Evolutionary conservation across 30 jellyfish, hydroid and myxozoan species (phyloP), one percentile per base, ranked within the genome.

Genomic region (Hydractinia echinata): DNA sequence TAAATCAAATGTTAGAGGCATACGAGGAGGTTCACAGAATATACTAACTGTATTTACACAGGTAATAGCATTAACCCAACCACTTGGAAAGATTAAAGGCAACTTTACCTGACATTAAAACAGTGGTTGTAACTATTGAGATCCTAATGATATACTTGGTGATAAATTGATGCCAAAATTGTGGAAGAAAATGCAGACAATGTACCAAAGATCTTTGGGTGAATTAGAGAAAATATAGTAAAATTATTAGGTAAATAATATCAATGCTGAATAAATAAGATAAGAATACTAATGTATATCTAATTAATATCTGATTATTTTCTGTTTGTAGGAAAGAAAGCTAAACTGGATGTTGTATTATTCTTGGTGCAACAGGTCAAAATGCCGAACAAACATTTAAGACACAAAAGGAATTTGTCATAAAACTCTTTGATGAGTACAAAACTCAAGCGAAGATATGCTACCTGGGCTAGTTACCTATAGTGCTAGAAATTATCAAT

Each of bases 391-490:
- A 66, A 11, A 55, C 69, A 48, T 87, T 87, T 64, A 52, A 21
- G 7, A 82, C 77, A 18, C 84, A 81, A 55, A 76, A 81, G 62
- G 67, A 66, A 30, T 76, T 87, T 51, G 81, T 82, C 5, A 76
- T 39, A 74, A 76, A 76, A 55, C 7, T 82, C 58, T 49, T 87
- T 16, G 51, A 21, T 11, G 50, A 78, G 10, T 82, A 58, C 56
- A 77, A 14, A 10, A 68, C 51, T 84, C 95, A 4, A 67, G 48
- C 5, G 68, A 73, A 7, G 73, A 82, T 15, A 86, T 79, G 10
- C 85, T 83, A 4, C 73, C 81, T 14, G 89, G 94, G 19, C 86
- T 72, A 10, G 83, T 83, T 6, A 61, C 84, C 8, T 79, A 88
- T 53, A 94, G 92, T 53, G 16, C 39, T 30, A 58, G 50, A 67